A percentile compares a stretch with the other conserved stretches of the same genome.
Evolutionary conservation across 2,888 invertebrate genomes (phyloP).

Genomic region (Dichetophora obliterata): DNA sequence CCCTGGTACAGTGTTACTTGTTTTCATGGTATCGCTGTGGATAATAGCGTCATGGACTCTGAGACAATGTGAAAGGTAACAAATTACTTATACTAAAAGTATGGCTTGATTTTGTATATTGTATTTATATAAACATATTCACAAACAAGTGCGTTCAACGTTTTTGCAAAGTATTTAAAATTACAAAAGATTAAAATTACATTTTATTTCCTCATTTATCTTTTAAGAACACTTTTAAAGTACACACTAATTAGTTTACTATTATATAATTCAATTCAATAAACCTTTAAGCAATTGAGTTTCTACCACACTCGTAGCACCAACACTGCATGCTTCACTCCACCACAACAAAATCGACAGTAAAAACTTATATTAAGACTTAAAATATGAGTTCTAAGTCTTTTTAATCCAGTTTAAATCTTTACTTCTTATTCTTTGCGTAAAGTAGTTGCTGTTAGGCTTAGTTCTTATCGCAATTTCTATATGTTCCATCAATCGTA

Average conservation of each 20-base stretch:
- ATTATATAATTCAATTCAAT: too few species aligned
- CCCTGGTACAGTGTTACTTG: conserved; percentile 96
- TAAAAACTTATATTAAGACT: too few species aligned
- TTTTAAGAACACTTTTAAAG: too few species aligned
- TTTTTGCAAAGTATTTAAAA: too few species aligned
- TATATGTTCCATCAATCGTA: background rate
- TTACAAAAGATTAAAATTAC: too few species aligned
- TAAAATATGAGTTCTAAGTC: too few species aligned
- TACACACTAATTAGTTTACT: too few species aligned
- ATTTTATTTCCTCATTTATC: too few species aligned
- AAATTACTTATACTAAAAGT: conserved; percentile 43
- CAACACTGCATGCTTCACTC: conserved; percentile 24
- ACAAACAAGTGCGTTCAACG: too few species aligned
- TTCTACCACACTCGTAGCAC: conserved; percentile 2
- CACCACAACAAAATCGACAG: background rate
- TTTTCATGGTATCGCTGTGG: conserved; percentile 99
- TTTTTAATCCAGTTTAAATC: too few species aligned
- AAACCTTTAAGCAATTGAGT: background rate
- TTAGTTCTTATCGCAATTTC: background rate
- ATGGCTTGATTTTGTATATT: background rate
- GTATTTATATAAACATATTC: too few species aligned
- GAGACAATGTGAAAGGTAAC: conserved; percentile 97
- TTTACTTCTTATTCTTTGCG: background rate
- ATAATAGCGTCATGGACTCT: conserved; percentile 99
- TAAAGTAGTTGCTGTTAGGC: background rate